phyloP scores from a whole-genome alignment of 2,113 vertebrate species.

The Zootoca vivipara region DNA sequence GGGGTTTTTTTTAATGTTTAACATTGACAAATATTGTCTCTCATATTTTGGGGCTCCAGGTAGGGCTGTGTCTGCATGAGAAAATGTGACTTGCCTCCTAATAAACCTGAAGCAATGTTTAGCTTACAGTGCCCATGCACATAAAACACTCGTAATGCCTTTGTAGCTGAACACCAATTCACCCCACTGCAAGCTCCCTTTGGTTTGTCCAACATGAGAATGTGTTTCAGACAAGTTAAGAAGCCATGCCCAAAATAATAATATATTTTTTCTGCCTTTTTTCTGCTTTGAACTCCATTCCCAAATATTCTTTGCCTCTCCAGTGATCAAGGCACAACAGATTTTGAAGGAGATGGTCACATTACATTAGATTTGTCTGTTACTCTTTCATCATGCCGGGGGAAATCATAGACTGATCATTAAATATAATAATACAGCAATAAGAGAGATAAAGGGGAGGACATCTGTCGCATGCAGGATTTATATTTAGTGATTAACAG shows the following conservation, averaged over 20 bases:
- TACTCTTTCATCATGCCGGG: constrained; percentile 55
- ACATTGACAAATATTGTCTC: too few species aligned
- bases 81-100: neutral
- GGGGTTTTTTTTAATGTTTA: neutral
- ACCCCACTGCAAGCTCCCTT: neutral
- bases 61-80: neutral
- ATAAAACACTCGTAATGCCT: too few species aligned
- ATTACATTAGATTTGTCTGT: constrained; percentile 37
- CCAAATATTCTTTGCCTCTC: constrained; percentile 37
- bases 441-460: constrained; percentile 58
- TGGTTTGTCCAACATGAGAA: neutral
- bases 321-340: constrained; percentile 47
- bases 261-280: neutral
- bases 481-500: constrained; percentile 61
- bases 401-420: constrained; percentile 53
- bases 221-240: neutral
- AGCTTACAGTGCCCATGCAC: neutral
- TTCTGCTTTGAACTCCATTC: constrained; percentile 24
- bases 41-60: neutral
- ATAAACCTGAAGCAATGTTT: too few species aligned
- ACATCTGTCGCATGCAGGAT: constrained; percentile 56
- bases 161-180: neutral
- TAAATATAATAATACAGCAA: constrained; percentile 61
- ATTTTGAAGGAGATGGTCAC: constrained; percentile 37
- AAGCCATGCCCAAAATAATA: neutral